Evolutionary conservation across 2,888 invertebrate species (phyloP).

Genomic region (Heliothis peltigera): DNA sequence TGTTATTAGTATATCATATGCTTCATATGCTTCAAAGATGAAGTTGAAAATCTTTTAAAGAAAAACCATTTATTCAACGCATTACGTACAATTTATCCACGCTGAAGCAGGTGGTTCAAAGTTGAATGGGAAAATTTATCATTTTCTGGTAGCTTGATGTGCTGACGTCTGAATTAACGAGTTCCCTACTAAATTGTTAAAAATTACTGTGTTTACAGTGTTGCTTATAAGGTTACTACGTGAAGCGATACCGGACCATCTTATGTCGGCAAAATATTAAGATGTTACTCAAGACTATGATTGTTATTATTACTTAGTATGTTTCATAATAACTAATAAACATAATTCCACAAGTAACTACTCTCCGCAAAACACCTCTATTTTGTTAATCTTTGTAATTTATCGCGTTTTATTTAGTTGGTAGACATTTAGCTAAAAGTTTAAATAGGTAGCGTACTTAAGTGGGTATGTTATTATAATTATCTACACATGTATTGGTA

Average conservation of each 20-base stretch:
- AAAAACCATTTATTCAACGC: no score
- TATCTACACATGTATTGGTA: background rate
- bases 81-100: no score
- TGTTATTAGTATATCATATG: no score
- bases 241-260: background rate
- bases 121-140: no score
- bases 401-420: constrained; percentile 22
- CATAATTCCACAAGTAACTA: constrained; percentile 40
- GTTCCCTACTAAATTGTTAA: no score
- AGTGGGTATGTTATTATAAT: constrained; percentile 1
- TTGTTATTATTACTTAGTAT: constrained; percentile 13
- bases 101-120: no score
- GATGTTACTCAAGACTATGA: constrained; percentile 39
- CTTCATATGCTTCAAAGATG: no score
- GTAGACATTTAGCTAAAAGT: constrained; percentile 1
- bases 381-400: constrained; percentile 52
- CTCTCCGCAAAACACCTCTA: constrained; percentile 31
- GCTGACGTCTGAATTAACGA: no score
- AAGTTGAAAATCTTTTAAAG: no score
- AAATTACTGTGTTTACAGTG: no score
- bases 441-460: background rate
- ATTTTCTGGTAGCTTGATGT: no score
- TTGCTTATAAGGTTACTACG: background rate
- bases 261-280: constrained; percentile 24
- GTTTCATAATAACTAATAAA: constrained; percentile 50